These are phyloP conservation scores for Oenanthe melanoleuca DNA, from an alignment of 2,113 vertebrate species.

Conservation along the genomic window DNA sequence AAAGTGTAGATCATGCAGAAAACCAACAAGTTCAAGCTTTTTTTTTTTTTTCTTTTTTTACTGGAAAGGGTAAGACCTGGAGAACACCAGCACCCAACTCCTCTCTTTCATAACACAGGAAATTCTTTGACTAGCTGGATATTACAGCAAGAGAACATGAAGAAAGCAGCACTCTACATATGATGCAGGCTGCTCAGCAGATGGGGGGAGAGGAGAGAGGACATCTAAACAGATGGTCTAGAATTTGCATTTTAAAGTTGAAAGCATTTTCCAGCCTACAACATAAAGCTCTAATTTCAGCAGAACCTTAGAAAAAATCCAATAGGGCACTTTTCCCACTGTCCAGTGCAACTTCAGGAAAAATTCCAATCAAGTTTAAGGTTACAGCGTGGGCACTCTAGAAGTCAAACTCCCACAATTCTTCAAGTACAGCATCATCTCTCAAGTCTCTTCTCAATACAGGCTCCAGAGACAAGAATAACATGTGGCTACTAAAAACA, in stretches of 20 bases:
- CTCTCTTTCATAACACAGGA: neutral
- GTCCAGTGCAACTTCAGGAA: neutral
- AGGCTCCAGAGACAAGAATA: neutral
- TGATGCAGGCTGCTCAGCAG: slow-evolving; percentile 25
- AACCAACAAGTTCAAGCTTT: neutral
- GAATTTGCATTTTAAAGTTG: neutral
- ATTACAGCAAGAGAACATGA: neutral
- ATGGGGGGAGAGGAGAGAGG: neutral
- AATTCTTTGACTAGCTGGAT: slow-evolving; percentile 1
- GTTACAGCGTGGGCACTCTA: neutral
- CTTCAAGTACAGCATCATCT: neutral
- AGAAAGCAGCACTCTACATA: neutral
- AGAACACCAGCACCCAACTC: neutral
- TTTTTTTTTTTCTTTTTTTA: neutral
- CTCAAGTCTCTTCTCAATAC: neutral
- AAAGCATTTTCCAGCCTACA: slow-evolving; percentile 38
- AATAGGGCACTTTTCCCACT: neutral
- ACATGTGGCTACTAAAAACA: neutral
- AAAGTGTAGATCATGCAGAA: neutral
- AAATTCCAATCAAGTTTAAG: neutral
- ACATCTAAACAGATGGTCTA: slow-evolving; percentile 51
- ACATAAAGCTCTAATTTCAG: neutral
- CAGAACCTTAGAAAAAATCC: neutral
- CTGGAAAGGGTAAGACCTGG: neutral
- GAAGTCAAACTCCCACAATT: neutral